These are phyloP conservation scores for Cydia amplana DNA, from an alignment of 1,140 invertebrate genomes.

Conservation along the genomic window DNA sequence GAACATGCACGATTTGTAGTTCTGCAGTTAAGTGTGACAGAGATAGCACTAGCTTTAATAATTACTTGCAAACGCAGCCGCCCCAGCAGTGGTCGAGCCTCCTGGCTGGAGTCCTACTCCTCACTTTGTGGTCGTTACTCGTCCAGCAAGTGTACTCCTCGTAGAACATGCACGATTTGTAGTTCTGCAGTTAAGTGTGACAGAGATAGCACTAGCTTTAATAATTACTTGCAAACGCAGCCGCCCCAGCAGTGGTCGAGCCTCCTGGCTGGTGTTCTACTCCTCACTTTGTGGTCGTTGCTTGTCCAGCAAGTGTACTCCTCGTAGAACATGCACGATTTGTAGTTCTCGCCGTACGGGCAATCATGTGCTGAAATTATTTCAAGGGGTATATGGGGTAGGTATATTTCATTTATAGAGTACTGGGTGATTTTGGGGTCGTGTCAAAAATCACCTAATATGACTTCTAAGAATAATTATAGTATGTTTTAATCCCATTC, in stretches of 20 bases:
- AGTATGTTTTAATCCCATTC: too few relatives aligned
- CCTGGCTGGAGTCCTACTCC: slow-evolving; percentile 38
- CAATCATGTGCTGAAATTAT: slow-evolving; percentile 52
- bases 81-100: too few relatives aligned
- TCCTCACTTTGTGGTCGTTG: slow-evolving; percentile 38
- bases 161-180: slow-evolving; percentile 43
- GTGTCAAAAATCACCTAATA: too few relatives aligned
- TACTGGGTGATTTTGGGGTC: too few relatives aligned
- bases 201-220: neutral
- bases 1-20: slow-evolving; percentile 43
- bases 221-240: slow-evolving; percentile 61
- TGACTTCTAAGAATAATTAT: too few relatives aligned
- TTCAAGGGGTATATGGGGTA: too few relatives aligned
- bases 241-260: slow-evolving; percentile 54
- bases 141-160: slow-evolving; percentile 64
- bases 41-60: too few relatives aligned
- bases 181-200: neutral
- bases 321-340: slow-evolving; percentile 50
- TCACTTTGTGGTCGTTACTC: neutral
- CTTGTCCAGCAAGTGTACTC: slow-evolving; percentile 63
- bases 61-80: too few relatives aligned
- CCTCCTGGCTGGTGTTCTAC: slow-evolving; percentile 40
- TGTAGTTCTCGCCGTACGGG: slow-evolving; percentile 47
- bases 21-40: too few relatives aligned
- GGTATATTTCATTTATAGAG: too few relatives aligned